Evolutionary conservation across 2,888 invertebrate species (phyloP), one percentile per base, ranked within the genome.

Genomic region (Itoplectis maculator): DNA sequence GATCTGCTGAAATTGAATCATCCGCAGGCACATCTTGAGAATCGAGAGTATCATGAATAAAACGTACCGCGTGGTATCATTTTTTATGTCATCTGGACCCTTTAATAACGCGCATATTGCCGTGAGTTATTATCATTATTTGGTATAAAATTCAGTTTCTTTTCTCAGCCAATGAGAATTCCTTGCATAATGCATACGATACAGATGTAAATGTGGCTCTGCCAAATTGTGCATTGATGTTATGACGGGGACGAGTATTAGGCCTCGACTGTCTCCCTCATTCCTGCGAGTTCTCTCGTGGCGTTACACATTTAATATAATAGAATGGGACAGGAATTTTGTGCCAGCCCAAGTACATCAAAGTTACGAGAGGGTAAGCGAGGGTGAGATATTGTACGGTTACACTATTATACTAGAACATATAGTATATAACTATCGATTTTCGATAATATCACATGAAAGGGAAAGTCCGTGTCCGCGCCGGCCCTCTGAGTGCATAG

Each of bases 361-460:
- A 61, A 61, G 59, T 61, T 61, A 61, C 59, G 59, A 15, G 35
- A 37, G 59, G 37, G 37, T 61, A 37, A 61, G 18, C 35, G 59
- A 61, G 59, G 59, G 59, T 40, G 59, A 61, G 37, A 61, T 37
- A 61, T 61, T 18, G 59, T 61, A 61, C 59, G 59, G 37, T 61
- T 61, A 61, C 59, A 37, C 59, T 61, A 61, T 61, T 61, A 61
- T 37, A 37, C 37, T 40, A 61, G 6, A 61, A 61, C 37, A 61
- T 61, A 61, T 61, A 37, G 37, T 37, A 37, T 37, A 37, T 35
- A 37, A 61, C 37, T 35, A 61, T 61, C 59, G 59, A 61, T 61
- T 61, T 61, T 61, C 59, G 59, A 61, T 61, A 61, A 61, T 61
- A 61, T 61, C 37, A 61, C 59, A 35, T 61, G 37, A 37, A 61